A percentile compares a stretch with the other conserved stretches of the same genome.
Evolutionary conservation across 2,888 invertebrate species (phyloP).

Genomic region (Caenorhabditis panamensis): DNA sequence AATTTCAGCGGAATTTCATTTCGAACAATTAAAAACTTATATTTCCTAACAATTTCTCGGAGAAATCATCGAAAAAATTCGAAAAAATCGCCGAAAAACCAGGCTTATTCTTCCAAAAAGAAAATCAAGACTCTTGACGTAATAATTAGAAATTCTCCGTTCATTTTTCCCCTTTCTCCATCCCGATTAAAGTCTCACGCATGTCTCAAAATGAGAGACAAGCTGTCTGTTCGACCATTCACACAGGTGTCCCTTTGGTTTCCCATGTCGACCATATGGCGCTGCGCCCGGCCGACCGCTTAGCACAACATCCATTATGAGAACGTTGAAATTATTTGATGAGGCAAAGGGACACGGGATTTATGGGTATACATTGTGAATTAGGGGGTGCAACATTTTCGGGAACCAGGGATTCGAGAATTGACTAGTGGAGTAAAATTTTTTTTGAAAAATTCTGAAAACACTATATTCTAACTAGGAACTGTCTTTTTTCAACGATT

Average conservation of each 20-base stretch:
- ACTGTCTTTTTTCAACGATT: too few species aligned
- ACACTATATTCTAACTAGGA: too few species aligned
- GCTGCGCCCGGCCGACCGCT: constrained; percentile 44
- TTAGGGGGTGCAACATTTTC: neutral
- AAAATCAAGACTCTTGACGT: constrained; percentile 23
- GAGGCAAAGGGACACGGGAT: neutral
- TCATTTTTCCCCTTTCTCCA: neutral
- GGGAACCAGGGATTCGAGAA: neutral
- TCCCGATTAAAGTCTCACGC: constrained; percentile 60
- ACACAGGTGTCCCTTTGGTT: constrained; percentile 46
- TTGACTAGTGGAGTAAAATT: too few species aligned
- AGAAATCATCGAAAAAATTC: too few species aligned
- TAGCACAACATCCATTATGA: constrained; percentile 58
- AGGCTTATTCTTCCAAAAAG: too few species aligned
- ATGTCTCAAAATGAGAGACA: constrained; percentile 63
- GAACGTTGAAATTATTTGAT: constrained; percentile 26
- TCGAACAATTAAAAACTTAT: too few species aligned
- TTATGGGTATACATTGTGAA: neutral
- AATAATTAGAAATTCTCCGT: constrained; percentile 28
- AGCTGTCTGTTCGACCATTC: constrained; percentile 37
- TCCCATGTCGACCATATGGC: constrained; percentile 59
- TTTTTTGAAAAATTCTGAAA: too few species aligned
- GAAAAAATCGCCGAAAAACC: too few species aligned
- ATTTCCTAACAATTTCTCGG: neutral
- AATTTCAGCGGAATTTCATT: too few species aligned